Conservation (phyloP, 2,113 vertebrate genomes). For the Muntiacus reevesi region DNA sequence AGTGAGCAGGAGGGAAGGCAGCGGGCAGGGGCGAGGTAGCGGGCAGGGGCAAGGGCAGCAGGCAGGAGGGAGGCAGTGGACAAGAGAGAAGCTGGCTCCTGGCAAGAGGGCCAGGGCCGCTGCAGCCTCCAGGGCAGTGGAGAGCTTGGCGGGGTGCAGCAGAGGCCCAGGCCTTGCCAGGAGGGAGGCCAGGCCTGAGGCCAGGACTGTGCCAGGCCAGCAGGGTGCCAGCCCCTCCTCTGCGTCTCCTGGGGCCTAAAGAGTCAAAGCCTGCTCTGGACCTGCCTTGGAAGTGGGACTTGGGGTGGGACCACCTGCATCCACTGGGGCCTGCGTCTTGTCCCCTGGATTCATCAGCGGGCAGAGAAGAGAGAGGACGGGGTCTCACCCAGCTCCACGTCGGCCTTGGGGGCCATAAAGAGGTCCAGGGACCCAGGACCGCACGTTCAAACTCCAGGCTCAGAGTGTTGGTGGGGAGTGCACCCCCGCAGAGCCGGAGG, state of each 20-base stretch:
- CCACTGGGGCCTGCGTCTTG: not conserved
- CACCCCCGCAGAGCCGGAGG: not conserved
- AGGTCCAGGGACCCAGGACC: too few species aligned
- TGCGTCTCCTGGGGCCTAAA: not conserved
- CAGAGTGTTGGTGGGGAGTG: not conserved
- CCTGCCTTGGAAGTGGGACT: not conserved
- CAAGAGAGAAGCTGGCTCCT: not conserved
- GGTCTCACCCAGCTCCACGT: not conserved
- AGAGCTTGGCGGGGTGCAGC: not conserved
- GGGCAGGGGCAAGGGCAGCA: too few species aligned
- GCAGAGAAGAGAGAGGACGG: not conserved
- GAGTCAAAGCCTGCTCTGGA: not conserved
- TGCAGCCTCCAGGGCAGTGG: not conserved
- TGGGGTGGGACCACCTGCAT: not conserved
- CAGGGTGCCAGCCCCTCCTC: not conserved
- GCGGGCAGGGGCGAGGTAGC: too few species aligned
- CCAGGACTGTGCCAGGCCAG: not conserved
- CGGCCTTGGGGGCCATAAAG: not conserved
- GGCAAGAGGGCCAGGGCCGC: accelerated
- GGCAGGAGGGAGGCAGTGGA: too few species aligned
- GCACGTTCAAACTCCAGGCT: too few species aligned
- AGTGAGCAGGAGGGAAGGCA: too few species aligned
- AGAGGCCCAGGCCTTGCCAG: not conserved
- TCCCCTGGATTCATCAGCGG: not conserved
- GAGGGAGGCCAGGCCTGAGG: not conserved